phyloP scores from a whole-genome alignment of 2,797 vertebrate genomes.

The Sebastes nivosus region DNA sequence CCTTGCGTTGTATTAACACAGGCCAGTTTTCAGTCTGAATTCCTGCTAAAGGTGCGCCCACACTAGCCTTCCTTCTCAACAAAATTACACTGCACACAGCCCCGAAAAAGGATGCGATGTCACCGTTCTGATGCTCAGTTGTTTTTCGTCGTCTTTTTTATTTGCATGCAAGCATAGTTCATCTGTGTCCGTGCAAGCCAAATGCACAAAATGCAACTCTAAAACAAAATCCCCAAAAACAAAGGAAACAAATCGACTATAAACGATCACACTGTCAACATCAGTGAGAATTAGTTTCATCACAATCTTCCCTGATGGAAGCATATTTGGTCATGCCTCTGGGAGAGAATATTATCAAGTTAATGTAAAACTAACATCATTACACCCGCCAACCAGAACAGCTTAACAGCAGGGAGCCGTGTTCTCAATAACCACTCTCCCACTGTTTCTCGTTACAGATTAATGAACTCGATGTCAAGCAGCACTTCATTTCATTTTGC shows the following conservation, averaged over 20 bases:
- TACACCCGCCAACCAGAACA: constrained; percentile 66
- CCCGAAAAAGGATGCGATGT: not conserved
- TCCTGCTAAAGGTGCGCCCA: not conserved
- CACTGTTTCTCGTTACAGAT: constrained; percentile 67
- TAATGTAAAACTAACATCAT: constrained; percentile 76
- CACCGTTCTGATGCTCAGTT: not conserved
- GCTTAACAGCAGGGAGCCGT: constrained; percentile 74
- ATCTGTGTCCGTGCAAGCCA: not conserved
- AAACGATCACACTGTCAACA: constrained; percentile 19
- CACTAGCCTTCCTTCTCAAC: not conserved
- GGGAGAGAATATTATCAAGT: constrained; percentile 64
- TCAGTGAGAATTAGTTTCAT: constrained; percentile 44
- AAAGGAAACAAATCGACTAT: not conserved
- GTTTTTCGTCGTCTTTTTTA: not conserved
- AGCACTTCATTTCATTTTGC: constrained; percentile 66
- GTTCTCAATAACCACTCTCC: constrained; percentile 72
- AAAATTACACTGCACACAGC: not conserved
- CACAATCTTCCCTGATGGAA: constrained; percentile 42
- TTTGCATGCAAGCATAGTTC: not conserved
- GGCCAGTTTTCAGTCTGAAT: no score
- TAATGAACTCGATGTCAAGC: constrained; percentile 72
- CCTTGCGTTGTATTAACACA: no score
- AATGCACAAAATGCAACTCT: not conserved
- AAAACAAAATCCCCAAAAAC: not conserved
- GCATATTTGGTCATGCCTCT: constrained; percentile 29